Evolutionary conservation across 2,797 vertebrate genomes (phyloP), one percentile per base, ranked within the genome.

Genomic region (Scleropages formosus): DNA sequence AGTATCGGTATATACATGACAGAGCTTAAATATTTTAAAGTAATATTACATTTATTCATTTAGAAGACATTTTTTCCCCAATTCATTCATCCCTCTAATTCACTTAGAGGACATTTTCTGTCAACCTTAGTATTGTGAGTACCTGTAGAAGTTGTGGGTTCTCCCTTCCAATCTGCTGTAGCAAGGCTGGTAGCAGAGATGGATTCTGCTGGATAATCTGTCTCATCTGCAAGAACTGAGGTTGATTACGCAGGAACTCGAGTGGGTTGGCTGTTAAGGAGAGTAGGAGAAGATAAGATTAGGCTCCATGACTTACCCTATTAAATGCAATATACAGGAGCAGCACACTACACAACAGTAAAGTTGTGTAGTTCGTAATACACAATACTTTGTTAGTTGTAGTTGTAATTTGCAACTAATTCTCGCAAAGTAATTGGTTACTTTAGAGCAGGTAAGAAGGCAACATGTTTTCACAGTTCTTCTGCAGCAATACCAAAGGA

Each of bases 151-250:
- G 90, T 1, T 96, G 95, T 0, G 96, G 96, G 82, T 98, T 98
- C 85, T 98, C 96, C 78, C 95, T 89, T 82, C 96, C 96, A 61
- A 98, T 97, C 85, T 98, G 95, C 82, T 98, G 96, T 82, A 98
- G 88, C 84, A 98, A 85, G 12, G 96, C 94, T 0, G 96, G 96
- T 77, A 98, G 91, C 81, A 98, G 85, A 63, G 95, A 92, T 15
- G 96, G 95, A 77, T 97, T 98, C 88, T 98, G 96, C 82, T 97
- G 96, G 89, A 98, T 98, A 86, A 98, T 94, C 88, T 98, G 96
- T 82, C 96, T 92, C 96, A 98, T 98, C 84, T 96, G 93, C 62
- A 96, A 94, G 82, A 98, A 98, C 85, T 98, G 96, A 77, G 96
- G 95, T 87, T 97, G 96, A 86, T 94, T 96, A 83, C 95, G 88